A percentile compares a stretch with the other conserved stretches of the same genome.
These are phyloP conservation scores for Carettochelys insculpta DNA, from an alignment of 2,113 vertebrate species.

Conservation along the genomic window DNA sequence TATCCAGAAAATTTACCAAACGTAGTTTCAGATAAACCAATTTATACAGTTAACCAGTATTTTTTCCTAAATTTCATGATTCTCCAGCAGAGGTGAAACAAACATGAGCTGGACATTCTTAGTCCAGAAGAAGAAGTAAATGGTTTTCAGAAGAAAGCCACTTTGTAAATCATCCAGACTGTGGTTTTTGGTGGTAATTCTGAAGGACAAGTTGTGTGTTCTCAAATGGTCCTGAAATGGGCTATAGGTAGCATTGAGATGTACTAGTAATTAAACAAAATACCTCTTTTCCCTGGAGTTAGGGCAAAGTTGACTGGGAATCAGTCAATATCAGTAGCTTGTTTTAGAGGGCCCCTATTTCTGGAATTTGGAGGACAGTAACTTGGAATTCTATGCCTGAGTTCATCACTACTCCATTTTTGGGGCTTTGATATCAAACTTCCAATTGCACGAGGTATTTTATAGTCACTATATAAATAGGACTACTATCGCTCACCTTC, in stretches of 20 bases:
- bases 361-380: background rate
- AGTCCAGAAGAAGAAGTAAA: too few species aligned
- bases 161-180: slow-evolving; percentile 30
- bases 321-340: background rate
- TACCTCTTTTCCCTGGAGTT: slow-evolving; percentile 7
- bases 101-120: background rate
- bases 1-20: background rate
- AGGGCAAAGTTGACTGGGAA: background rate
- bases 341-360: background rate
- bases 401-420: slow-evolving; percentile 7
- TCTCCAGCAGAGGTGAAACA: slow-evolving; percentile 5
- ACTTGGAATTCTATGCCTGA: slow-evolving; percentile 1
- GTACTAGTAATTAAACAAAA: background rate
- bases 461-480: background rate
- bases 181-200: slow-evolving; percentile 1
- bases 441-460: background rate
- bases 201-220: slow-evolving; percentile 39
- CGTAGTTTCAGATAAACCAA: accelerated
- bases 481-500: background rate
- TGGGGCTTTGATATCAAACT: background rate
- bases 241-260: background rate
- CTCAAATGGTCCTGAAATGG: slow-evolving; percentile 35
- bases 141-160: background rate
- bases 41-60: background rate
- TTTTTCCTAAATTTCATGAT: background rate